Percentiles rank a stretch among this genome's conserved stretches.
Conservation (phyloP, 2,797 vertebrate species). For the Gymnocypris eckloni region DNA sequence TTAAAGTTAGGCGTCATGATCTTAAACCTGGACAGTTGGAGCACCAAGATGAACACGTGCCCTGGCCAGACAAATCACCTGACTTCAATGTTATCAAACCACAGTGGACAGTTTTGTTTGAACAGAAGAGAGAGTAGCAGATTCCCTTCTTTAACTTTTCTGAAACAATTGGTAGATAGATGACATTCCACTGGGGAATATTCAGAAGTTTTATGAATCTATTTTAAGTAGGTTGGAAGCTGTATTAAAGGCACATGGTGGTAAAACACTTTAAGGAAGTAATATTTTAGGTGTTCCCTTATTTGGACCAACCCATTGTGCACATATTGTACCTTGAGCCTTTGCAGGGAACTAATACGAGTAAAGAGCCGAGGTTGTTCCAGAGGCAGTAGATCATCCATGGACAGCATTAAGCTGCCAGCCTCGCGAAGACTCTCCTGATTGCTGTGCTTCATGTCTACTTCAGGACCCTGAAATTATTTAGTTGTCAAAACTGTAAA, state of each 20-base stretch:
- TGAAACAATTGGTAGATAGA: background rate
- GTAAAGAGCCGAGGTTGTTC: conserved; percentile 77
- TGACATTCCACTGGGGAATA: background rate
- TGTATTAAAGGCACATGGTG: background rate
- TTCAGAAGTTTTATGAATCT: background rate
- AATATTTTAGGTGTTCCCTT: background rate
- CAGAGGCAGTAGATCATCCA: conserved; percentile 67
- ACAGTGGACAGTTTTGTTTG: background rate
- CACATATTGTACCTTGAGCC: conserved; percentile 75
- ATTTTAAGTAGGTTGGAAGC: background rate
- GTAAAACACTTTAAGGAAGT: background rate
- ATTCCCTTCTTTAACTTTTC: background rate
- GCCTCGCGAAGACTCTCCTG: conserved; percentile 78
- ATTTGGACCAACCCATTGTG: background rate
- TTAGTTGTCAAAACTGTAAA: background rate
- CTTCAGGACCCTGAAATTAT: conserved; percentile 77
- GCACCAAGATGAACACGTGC: background rate
- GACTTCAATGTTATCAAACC: background rate
- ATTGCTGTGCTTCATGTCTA: conserved; percentile 83
- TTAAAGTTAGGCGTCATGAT: background rate
- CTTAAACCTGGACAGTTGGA: background rate
- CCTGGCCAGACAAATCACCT: background rate
- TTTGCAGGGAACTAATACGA: conserved; percentile 81
- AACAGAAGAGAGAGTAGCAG: background rate
- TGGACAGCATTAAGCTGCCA: conserved; percentile 72